Conservation (phyloP, 2,113 vertebrate genomes). For the Istiophorus platypterus region DNA sequence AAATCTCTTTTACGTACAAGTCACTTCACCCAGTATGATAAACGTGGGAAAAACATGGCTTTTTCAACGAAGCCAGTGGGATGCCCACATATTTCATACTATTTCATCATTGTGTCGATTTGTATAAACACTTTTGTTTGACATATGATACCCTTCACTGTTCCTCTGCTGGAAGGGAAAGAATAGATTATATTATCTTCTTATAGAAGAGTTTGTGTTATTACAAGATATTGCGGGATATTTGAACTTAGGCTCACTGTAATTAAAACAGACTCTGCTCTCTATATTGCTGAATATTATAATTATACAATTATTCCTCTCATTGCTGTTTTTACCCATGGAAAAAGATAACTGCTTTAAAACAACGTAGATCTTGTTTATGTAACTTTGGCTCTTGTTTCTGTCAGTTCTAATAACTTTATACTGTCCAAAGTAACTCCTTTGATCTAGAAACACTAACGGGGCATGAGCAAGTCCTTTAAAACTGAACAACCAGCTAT, state of each 20-base stretch:
- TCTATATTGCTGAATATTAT: not conserved
- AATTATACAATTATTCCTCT: not conserved
- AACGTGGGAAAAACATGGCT: conserved; percentile 37
- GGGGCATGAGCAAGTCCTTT: too few species aligned
- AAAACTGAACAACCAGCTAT: too few species aligned
- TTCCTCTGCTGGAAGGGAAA: conserved; percentile 25
- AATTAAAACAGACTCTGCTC: not conserved
- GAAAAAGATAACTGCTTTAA: not conserved
- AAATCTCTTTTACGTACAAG: conserved; percentile 56
- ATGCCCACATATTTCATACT: conserved; percentile 55
- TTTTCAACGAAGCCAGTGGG: conserved; percentile 35
- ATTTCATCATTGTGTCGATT: conserved; percentile 74
- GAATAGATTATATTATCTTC: conserved; percentile 38
- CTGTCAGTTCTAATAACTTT: not conserved
- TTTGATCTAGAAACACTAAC: too few species aligned
- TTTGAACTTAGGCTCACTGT: conserved; percentile 1
- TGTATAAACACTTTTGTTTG: conserved; percentile 37
- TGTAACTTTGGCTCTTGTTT: not conserved
- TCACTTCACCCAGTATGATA: conserved; percentile 32
- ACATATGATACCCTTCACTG: conserved; percentile 39
- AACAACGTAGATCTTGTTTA: not conserved
- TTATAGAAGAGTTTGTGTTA: conserved; percentile 12
- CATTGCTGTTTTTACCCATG: too few species aligned
- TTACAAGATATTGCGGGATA: conserved; percentile 62
- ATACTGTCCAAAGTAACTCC: too few species aligned